Evolutionary conservation across 2,888 invertebrate species (phyloP).

Genomic region (Abrostola tripartita): DNA sequence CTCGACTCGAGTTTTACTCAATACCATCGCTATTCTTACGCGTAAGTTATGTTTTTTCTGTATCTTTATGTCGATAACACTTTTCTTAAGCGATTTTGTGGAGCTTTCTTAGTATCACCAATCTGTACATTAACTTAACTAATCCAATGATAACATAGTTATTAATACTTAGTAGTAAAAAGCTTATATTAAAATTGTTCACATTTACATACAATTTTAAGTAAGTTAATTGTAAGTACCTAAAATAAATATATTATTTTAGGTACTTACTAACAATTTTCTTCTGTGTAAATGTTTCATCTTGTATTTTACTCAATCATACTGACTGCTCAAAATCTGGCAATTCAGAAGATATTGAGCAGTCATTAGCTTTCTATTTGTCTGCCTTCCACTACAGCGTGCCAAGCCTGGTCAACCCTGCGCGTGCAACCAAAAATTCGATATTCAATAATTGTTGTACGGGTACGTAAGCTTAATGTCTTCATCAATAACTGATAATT

Average conservation of each 20-base stretch:
- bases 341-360: too few relatives aligned
- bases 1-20: slow-evolving; percentile 21
- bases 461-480: slow-evolving; percentile 85
- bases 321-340: too few relatives aligned
- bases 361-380: slow-evolving; percentile 6
- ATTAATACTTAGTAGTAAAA: too few relatives aligned
- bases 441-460: slow-evolving; percentile 76
- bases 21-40: slow-evolving; percentile 16
- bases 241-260: too few relatives aligned
- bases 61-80: background rate
- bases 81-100: background rate
- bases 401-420: slow-evolving; percentile 48
- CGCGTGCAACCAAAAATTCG: slow-evolving; percentile 61
- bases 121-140: too few relatives aligned
- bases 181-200: too few relatives aligned
- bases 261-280: too few relatives aligned
- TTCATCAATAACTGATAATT: slow-evolving; percentile 89
- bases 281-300: too few relatives aligned
- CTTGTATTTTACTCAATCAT: too few relatives aligned
- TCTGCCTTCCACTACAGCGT: slow-evolving; percentile 14
- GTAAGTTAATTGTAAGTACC: too few relatives aligned
- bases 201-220: too few relatives aligned
- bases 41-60: slow-evolving; percentile 20
- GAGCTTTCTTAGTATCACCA: background rate
- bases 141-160: too few relatives aligned